phyloP scores from a whole-genome alignment of 1,140 invertebrate genomes.

The Achroia grisella region DNA sequence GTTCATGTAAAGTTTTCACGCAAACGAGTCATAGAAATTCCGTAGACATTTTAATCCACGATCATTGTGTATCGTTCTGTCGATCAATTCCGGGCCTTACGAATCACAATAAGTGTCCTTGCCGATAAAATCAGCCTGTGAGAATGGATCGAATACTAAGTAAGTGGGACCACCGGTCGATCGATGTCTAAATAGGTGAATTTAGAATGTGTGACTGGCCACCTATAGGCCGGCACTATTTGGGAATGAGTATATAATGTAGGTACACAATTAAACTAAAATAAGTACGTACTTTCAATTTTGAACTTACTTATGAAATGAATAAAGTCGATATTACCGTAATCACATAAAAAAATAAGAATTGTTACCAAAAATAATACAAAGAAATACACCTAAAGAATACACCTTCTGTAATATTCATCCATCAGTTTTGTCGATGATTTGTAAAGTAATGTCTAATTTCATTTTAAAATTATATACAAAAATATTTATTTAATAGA shows the following conservation, averaged over 20 bases:
- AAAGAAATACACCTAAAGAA: too few relatives aligned
- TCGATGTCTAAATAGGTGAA: slow-evolving; percentile 30
- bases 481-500: too few relatives aligned
- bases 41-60: slow-evolving; percentile 49
- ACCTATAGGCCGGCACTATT: slow-evolving; percentile 11
- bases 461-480: too few relatives aligned
- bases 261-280: too few relatives aligned
- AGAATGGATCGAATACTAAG: slow-evolving; percentile 51
- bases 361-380: too few relatives aligned
- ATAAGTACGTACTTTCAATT: too few relatives aligned
- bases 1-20: slow-evolving; percentile 34
- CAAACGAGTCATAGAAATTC: slow-evolving; percentile 19
- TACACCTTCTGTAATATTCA: too few relatives aligned
- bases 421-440: too few relatives aligned
- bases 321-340: too few relatives aligned
- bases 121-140: slow-evolving; percentile 47
- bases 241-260: slow-evolving; percentile 17
- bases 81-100: slow-evolving; percentile 55
- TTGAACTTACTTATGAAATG: too few relatives aligned
- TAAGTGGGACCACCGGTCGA: slow-evolving; percentile 48
- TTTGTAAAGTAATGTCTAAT: too few relatives aligned
- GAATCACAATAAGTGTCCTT: slow-evolving; percentile 64
- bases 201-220: slow-evolving; percentile 10
- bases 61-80: slow-evolving; percentile 38
- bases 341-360: too few relatives aligned